Conservation (phyloP, 2,797 vertebrate genomes). For the Chaenodraco wilsoni region DNA sequence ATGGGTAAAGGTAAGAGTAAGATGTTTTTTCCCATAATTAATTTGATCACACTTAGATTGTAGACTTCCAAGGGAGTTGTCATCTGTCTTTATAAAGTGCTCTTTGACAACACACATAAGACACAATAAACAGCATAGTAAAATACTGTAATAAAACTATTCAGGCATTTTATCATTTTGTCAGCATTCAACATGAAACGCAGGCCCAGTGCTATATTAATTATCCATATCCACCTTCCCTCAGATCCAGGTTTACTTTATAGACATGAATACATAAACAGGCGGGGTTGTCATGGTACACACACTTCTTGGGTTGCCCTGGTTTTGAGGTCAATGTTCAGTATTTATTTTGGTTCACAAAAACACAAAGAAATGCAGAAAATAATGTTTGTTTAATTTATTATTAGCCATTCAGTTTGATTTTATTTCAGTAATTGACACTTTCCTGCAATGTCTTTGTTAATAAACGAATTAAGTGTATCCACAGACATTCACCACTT, state of each 20-base stretch:
- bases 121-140: background rate
- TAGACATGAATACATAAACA: background rate
- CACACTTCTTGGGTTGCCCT: too few relatives aligned
- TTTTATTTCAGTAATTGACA: too few relatives aligned
- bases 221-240: background rate
- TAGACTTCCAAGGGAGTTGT: background rate
- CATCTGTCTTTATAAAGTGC: background rate
- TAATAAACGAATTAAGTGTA: too few relatives aligned
- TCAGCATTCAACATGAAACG: background rate
- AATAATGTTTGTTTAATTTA: too few relatives aligned
- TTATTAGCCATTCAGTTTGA: too few relatives aligned
- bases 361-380: too few relatives aligned
- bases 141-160: background rate
- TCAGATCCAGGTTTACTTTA: background rate
- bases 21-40: background rate
- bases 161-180: background rate
- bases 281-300: too few relatives aligned
- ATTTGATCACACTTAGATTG: background rate
- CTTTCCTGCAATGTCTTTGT: too few relatives aligned
- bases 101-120: background rate
- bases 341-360: too few relatives aligned
- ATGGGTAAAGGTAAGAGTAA: constrained; percentile 92
- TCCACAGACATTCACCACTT: too few relatives aligned
- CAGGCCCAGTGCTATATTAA: too few relatives aligned
- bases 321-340: too few relatives aligned